phyloP scores from a whole-genome alignment of 2,113 vertebrate species.

The Apodemus speciosus region DNA sequence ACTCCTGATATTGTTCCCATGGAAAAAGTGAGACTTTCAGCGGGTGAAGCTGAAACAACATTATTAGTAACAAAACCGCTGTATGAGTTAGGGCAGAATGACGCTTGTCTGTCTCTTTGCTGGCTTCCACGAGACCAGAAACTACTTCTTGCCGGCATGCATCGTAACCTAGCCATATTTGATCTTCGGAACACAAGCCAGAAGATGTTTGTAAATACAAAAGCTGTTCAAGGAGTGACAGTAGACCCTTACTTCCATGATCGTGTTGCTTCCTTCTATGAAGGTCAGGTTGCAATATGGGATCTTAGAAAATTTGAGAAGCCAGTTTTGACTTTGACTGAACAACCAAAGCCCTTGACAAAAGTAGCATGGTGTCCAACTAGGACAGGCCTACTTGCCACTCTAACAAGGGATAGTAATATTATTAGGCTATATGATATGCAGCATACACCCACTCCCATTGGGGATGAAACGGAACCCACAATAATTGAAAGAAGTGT shows the following conservation, averaged over 20 bases:
- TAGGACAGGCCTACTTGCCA: constrained; percentile 95
- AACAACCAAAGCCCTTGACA: constrained; percentile 96
- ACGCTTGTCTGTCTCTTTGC: constrained; percentile 97
- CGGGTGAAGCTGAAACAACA: constrained; percentile 91
- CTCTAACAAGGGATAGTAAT: constrained; percentile 96
- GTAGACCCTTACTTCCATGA: constrained; percentile 97
- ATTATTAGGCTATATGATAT: constrained; percentile 98
- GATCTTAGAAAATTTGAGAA: constrained; percentile 99
- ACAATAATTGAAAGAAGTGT: constrained; percentile 98
- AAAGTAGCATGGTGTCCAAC: constrained; percentile 99
- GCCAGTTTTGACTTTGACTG: constrained; percentile 95
- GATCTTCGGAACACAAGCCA: constrained; percentile 98
- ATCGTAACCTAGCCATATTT: constrained; percentile 97
- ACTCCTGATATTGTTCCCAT: constrained; percentile 90
- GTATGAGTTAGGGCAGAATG: constrained; percentile 97
- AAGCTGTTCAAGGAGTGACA: constrained; percentile 97
- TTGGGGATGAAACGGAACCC: constrained; percentile 97
- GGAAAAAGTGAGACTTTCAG: constrained; percentile 94
- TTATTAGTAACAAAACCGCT: constrained; percentile 95
- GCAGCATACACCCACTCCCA: constrained; percentile 97
- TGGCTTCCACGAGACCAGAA: constrained; percentile 98
- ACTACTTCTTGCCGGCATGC: constrained; percentile 97
- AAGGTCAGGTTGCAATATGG: constrained; percentile 99
- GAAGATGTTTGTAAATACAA: constrained; percentile 99
- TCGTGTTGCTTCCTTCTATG: constrained; percentile 97